Base-by-base conservation (phyloP, 2,797 vertebrate species). In the Micropoecilia bifurca region DNA sequence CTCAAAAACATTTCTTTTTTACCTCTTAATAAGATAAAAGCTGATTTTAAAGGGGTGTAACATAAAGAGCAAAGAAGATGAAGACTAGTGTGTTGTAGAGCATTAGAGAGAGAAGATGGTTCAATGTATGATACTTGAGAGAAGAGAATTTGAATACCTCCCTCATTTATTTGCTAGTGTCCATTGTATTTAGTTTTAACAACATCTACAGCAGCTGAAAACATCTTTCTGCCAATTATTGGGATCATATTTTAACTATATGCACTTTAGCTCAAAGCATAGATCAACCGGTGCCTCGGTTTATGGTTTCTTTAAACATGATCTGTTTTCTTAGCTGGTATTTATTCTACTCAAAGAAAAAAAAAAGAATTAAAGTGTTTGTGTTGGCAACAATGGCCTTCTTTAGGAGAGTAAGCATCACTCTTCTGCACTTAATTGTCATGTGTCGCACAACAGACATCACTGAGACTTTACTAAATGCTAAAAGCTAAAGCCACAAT, bases 1-100 rank as follows among this genome's bases (percentile, higher is more conserved):
- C 83, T 30, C 18, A 74, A 45, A 48, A 83, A 77, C 84, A 83
- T 69, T 68, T 68, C 0, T 25, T 68, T 68, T 43, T 69, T n/a
- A 43, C 39, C 22, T 69, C 10, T 43, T 69, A 43, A n/a, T n/a
- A 22, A 77, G 33, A 53, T 28, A 6, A 6, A 77, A 30, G 39
- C 33, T 5, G 39, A 53, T 41, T 69, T 68, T 63, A 66, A 76
- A 63, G 9, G 25, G 80, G 20, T 47, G 6, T 30, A 68, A 71
- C 39, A n/a, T 57, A 6, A 75, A 78, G 46, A 66, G 22, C 71
- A 69, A 14, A 43, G 39, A 69, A 25, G 22, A 69, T 22, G n/a
- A n/a, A 69, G 36, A 66, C 1, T 3, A 61, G 30, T 39, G 28
- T 22, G 3, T 41, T 10, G 28, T 16, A 20, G 28, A 10, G n/a